Base-by-base conservation (phyloP, 2,113 vertebrate species). In the Python bivittatus region DNA sequence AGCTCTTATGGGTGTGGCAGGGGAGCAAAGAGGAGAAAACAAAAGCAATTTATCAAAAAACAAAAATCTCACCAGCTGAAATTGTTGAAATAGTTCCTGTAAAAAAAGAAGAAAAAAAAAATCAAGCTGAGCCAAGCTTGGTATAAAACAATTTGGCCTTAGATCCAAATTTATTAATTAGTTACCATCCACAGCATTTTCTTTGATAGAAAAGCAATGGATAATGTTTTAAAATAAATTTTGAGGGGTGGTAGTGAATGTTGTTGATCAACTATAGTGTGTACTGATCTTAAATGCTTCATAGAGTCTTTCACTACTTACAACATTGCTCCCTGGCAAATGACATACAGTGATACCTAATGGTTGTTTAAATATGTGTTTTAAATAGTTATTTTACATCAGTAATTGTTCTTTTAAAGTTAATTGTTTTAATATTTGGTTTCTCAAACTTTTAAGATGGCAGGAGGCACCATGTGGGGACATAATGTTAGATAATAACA, bases 1-100 rank as follows among this genome's bases (percentile, higher is more conserved):
- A 97, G 96, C 98, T 97, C 92, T 94, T 95, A 44, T 89, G 92
- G 92, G 92, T 91, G 23, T 88, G 88, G 25, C 93, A 79, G 7
- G 17, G 68, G 0, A 0, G 90, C 27, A 85, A 92, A 96, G 91
- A 96, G 94, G 88, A 48, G 94, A 93, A 95, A 96, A 95, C 93
- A 93, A 97, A 94, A 93, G 57, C 94, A 91, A 42, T 54, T 95
- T 95, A 94, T 29, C 93, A 93, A 91, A 94, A 93, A 92, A 94
- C 95, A 95, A 96, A 72, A 48, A 60, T 42, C 3, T 42, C 15
- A 9, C 8, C 13, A 57, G 20, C 9, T 89, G 22, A 1, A 33
- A 33, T 13, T 44, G 15, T n/a, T 48, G n/a, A 57, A 15, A 22
- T 23, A 15, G 10, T 12, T n/a, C 23, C 2, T 33, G 57, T 53